phyloP scores from a whole-genome alignment of 2,113 vertebrate species.

The Enhydra lutris region DNA sequence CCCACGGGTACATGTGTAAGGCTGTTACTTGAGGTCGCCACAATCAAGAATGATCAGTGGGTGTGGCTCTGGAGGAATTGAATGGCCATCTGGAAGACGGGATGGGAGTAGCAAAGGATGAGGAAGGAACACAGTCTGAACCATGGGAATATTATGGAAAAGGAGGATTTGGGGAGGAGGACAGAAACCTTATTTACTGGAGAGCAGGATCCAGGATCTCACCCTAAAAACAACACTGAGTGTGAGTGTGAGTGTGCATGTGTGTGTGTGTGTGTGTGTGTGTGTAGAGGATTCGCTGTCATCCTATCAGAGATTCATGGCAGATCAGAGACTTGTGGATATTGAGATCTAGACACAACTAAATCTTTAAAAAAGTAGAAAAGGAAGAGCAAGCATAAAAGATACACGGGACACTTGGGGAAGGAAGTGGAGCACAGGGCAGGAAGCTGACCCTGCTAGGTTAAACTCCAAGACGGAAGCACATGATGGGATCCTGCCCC shows the following conservation, averaged over 20 bases:
- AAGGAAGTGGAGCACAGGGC: neutral
- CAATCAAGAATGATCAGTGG: neutral
- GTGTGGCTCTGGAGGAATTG: neutral
- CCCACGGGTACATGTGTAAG: neutral
- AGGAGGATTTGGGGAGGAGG: accelerated
- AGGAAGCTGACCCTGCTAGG: neutral
- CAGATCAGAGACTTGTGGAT: neutral
- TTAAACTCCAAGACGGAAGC: neutral
- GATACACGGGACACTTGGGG: accelerated
- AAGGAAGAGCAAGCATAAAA: neutral
- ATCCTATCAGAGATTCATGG: neutral
- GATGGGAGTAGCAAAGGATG: neutral
- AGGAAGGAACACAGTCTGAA: neutral
- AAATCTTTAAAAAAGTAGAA: neutral
- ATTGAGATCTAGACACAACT: neutral
- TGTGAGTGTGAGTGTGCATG: neutral
- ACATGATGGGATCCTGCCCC: too few relatives aligned
- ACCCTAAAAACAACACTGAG: neutral
- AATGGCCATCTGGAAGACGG: neutral
- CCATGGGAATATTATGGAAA: neutral
- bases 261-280: neutral
- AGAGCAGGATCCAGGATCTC: neutral
- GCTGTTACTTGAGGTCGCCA: neutral
- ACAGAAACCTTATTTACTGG: neutral
- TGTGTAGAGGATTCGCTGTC: neutral